A percentile compares a stretch with the other conserved stretches of the same genome.
Conservation (phyloP, 2,113 vertebrate genomes). For the Heloderma charlesbogerti region DNA sequence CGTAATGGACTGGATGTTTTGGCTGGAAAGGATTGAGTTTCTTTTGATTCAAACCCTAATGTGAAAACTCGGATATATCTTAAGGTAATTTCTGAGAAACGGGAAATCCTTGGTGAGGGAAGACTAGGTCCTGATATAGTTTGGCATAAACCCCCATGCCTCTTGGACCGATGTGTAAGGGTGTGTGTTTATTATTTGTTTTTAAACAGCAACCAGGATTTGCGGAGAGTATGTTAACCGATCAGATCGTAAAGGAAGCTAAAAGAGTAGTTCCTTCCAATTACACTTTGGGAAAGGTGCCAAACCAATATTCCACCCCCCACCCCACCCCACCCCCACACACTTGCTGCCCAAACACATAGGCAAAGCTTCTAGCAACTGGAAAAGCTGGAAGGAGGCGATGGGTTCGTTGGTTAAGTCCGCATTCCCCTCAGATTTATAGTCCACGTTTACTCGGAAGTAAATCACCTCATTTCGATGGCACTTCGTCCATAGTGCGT, state of each 20-base stretch:
- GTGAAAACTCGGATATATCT: conserved; percentile 37
- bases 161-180: conserved; percentile 43
- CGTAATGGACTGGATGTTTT: background rate
- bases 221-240: conserved; percentile 16
- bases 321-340: background rate
- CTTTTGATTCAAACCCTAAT: conserved; percentile 40
- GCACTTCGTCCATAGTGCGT: background rate
- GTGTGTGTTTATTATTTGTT: background rate
- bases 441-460: background rate
- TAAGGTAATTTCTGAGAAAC: conserved; percentile 49
- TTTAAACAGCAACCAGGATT: conserved; percentile 31
- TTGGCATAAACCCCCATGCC: conserved; percentile 48
- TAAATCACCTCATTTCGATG: background rate
- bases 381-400: background rate
- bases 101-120: conserved; percentile 15
- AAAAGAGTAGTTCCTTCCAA: conserved; percentile 53
- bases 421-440: background rate
- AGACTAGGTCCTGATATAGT: background rate
- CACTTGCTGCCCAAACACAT: background rate
- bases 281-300: conserved; percentile 42
- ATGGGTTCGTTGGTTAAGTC: background rate
- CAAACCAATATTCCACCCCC: background rate
- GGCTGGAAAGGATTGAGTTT: background rate
- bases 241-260: conserved; percentile 41
- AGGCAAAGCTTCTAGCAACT: background rate